Evolutionary conservation across 2,888 invertebrate genomes (phyloP), one percentile per base, ranked within the genome.

Genomic region (Camponotus fellah): DNA sequence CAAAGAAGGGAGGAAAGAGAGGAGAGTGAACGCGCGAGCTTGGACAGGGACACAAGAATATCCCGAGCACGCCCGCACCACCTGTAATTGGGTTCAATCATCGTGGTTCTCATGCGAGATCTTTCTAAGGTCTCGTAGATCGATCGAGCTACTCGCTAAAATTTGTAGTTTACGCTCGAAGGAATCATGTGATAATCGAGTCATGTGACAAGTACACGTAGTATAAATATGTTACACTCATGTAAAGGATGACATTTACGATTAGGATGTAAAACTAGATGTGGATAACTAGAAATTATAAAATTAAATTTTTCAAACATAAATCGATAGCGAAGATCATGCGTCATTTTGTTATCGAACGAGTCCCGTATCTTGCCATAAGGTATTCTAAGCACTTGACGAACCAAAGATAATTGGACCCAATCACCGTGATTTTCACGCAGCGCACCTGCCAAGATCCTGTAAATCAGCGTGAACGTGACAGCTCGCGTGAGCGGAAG

Each of bases 1-100:
- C 37, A 75, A 75, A 69, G 84, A 75, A 83, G 69, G 80, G 86
- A 56, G 76, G 60, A 74, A 83, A 69, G 81, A 74, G 71, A 71
- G 56, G 49, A 80, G 85, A 87, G 84, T 83, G 89, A 84, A 89
- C 88, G 84, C 86, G 90, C 82, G 86, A 87, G 88, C 88, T 89
- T 88, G 87, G 84, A 90, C 85, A 87, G 88, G 89, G 92, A 93
- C 92, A 92, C 91, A 92, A 92, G 91, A 93, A 92, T 91, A 88
- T 92, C 88, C 88, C 68, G 88, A 89, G 88, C 87, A 92, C 93
- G 90, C 94, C 93, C 93, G 92, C 94, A 90, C 93, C 93, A 93
- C 92, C 93, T 93, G 93, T 94, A 94, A 94, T 94, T 94, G 92
- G 92, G 91, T 92, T 92, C 93, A 94, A 94, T 94, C 93, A 93